These are phyloP conservation scores for Calliscelio sp. DNA, from an alignment of 2,888 invertebrate genomes.

Conservation along the genomic window DNA sequence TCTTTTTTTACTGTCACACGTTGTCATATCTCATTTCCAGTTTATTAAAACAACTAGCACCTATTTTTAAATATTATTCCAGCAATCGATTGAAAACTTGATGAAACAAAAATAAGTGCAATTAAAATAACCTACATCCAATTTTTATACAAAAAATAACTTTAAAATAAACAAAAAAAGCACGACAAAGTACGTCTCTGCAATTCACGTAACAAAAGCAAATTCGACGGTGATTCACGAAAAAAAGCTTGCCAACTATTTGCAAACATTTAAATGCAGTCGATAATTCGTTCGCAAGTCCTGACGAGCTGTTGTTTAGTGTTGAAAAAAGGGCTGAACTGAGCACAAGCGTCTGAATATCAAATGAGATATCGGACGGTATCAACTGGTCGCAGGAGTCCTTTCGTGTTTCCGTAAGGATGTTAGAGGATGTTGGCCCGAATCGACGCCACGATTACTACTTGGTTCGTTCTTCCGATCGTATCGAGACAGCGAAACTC, in stretches of 20 bases:
- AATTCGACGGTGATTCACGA: conserved; percentile 33
- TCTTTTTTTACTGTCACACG: too few relatives aligned
- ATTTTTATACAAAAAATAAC: background rate
- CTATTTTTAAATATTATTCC: too few relatives aligned
- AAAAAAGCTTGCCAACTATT: conserved; percentile 31
- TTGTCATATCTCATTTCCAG: too few relatives aligned
- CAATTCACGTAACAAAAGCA: conserved; percentile 23
- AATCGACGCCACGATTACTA: conserved; percentile 61
- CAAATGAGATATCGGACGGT: conserved; percentile 66
- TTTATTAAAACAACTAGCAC: too few relatives aligned
- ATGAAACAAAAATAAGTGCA: background rate
- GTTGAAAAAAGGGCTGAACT: conserved; percentile 40
- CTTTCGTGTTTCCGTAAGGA: conserved; percentile 45
- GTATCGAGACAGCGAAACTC: conserved; percentile 60
- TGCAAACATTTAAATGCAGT: conserved; percentile 46
- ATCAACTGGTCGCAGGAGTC: conserved; percentile 65
- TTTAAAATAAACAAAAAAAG: background rate
- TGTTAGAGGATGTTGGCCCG: conserved; percentile 30
- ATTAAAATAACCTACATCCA: background rate
- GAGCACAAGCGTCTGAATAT: conserved; percentile 65
- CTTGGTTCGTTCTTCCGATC: conserved; percentile 65
- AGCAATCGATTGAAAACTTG: too few relatives aligned
- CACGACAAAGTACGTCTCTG: conserved; percentile 10
- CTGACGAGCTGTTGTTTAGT: conserved; percentile 54
- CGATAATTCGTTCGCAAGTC: conserved; percentile 60